Evolutionary conservation across 1,140 invertebrate species (phyloP), one percentile per base, ranked within the genome.

Genomic region (Trichonephila clavata): DNA sequence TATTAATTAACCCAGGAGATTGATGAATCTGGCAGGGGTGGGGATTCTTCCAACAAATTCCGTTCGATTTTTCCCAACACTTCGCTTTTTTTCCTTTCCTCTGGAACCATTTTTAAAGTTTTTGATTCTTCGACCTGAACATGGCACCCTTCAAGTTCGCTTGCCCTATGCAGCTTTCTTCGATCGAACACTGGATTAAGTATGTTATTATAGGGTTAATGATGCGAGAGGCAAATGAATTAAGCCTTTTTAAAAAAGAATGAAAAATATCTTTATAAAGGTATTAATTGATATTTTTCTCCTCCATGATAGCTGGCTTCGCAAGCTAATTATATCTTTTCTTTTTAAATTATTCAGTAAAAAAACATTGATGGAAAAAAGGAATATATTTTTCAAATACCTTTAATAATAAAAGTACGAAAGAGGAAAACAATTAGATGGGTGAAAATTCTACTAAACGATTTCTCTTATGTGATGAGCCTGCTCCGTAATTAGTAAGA

Each of bases 1-100:
- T 63, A 86, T 61, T 86, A 63, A 86, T 86, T 86, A 63, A 63
- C n/a, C n/a, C 24, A n/a, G 21, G 18, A 63, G 57, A 86, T 86
- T 86, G 60, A 86, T 86, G 59, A 39, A 63, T 20, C 20, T 39
- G 84, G 60, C 4, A 59, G 18, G 21, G 39, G 81, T 57, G 81
- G 21, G 50, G 20, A 57, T 57, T 83, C 81, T 83, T 83, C 24
- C 21, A 57, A 20, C 20, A 83, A 83, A 83, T 57, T 77, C 18
- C 71, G 32, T 77, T 39, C 71, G 32, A 39, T 77, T 32, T 39
- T 18, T 39, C 27, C 27, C 32, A 24, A 77, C 71, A 77, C 27
- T 4, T 32, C 32, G 10, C 27, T 77, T 39, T 71, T 77, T 77
- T 39, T 3, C 3, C 27, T 24, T 18, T 18, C 3, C 16, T 71